Evolutionary conservation across 2,113 vertebrate genomes (phyloP).

Genomic region (Nematolebias whitei): DNA sequence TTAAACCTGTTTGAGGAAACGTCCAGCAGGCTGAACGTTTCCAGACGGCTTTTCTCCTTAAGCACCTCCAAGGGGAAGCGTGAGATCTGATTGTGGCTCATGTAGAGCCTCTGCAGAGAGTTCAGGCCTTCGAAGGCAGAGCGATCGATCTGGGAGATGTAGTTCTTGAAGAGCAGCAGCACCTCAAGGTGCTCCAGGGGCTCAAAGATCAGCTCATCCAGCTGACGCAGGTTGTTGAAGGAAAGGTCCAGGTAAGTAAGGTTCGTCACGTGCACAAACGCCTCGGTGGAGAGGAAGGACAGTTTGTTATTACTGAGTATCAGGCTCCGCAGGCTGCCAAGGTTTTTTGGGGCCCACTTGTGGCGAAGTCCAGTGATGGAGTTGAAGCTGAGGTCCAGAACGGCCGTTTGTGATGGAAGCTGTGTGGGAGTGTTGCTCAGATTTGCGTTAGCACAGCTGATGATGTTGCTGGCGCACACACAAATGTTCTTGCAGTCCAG

Average conservation of each 20-base stretch:
- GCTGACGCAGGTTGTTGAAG: constrained; percentile 83
- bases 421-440: constrained; percentile 77
- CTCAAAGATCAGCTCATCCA: constrained; percentile 91
- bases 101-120: constrained; percentile 89
- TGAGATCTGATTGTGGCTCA: constrained; percentile 90
- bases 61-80: constrained; percentile 93
- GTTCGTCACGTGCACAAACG: constrained; percentile 84
- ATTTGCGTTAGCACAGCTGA: constrained; percentile 89
- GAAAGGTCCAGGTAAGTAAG: constrained; percentile 92
- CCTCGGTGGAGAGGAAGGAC: constrained; percentile 90
- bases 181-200: constrained; percentile 87
- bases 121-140: constrained; percentile 85
- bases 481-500: constrained; percentile 84
- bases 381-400: constrained; percentile 94
- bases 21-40: constrained; percentile 86
- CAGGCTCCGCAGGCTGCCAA: constrained; percentile 85
- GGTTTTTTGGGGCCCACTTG: constrained; percentile 81
- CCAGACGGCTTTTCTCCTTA: constrained; percentile 80
- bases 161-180: constrained; percentile 92
- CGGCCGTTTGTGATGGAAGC: constrained; percentile 84
- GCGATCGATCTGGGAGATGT: constrained; percentile 87
- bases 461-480: constrained; percentile 93
- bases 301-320: constrained; percentile 90
- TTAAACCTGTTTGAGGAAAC: constrained; percentile 92
- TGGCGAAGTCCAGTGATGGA: constrained; percentile 83